Conservation (phyloP, 2,113 vertebrate species). For the Syngnathus typhle region DNA sequence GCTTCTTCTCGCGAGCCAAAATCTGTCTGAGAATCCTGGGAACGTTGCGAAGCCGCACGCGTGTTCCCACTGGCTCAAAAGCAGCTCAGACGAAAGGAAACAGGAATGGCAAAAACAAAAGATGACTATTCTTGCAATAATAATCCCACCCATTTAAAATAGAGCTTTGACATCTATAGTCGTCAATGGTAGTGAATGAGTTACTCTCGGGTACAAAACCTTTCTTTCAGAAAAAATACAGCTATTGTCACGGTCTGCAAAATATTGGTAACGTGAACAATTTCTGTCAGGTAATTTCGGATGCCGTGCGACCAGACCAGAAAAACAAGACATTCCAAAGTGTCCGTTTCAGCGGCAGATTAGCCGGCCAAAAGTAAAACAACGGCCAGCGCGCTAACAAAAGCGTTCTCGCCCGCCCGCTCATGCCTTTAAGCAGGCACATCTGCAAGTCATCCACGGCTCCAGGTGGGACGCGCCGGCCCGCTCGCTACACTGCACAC, state of each 20-base stretch:
- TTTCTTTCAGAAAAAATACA: background rate
- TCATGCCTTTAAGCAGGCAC: background rate
- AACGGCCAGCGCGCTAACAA: background rate
- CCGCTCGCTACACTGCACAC: background rate
- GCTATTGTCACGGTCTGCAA: too few relatives aligned
- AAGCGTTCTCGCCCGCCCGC: constrained; percentile 1
- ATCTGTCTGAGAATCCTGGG: constrained; percentile 64
- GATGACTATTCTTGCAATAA: background rate
- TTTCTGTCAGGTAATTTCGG: background rate
- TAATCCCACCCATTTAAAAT: too few relatives aligned
- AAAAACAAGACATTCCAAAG: background rate
- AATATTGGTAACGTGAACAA: background rate
- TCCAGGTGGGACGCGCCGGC: background rate
- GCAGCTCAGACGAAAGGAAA: background rate
- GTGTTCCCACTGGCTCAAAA: background rate
- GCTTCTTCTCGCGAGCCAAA: constrained; percentile 64
- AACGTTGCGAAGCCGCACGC: constrained; percentile 41
- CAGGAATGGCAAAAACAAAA: background rate
- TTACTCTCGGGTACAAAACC: too few relatives aligned
- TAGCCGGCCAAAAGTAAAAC: background rate
- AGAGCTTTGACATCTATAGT: too few relatives aligned
- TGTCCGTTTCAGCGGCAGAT: background rate
- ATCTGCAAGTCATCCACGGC: constrained; percentile 2
- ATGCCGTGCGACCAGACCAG: background rate
- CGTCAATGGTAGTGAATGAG: too few relatives aligned